A percentile compares a stretch with the other conserved stretches of the same genome.
Evolutionary conservation across 2,797 vertebrate genomes (phyloP).

Genomic region (Pseudochirops cupreus): DNA sequence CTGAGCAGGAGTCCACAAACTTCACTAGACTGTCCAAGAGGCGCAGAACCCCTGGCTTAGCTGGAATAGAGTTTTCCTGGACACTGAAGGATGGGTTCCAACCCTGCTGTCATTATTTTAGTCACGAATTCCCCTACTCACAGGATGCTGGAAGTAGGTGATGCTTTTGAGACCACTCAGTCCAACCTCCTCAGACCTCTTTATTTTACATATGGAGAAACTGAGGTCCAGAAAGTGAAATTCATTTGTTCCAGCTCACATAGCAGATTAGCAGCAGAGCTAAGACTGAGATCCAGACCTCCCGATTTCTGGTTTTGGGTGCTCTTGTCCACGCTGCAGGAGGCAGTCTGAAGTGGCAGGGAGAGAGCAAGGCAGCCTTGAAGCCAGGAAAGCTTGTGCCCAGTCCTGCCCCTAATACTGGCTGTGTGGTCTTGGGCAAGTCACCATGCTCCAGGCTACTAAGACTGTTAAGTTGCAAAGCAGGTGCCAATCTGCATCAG

Average conservation of each 20-base stretch:
- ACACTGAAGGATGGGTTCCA: neutral
- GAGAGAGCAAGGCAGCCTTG: neutral
- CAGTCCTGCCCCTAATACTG: neutral
- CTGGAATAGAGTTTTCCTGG: neutral
- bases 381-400: neutral
- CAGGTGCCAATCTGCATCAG: no score
- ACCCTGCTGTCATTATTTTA: neutral
- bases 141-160: neutral
- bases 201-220: conserved; percentile 9
- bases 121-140: neutral
- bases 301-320: no score
- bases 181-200: neutral
- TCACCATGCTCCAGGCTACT: neutral
- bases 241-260: neutral
- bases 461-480: neutral
- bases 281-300: neutral
- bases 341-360: neutral
- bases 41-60: neutral
- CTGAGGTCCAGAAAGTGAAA: neutral
- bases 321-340: no score
- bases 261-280: neutral
- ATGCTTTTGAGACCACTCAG: neutral
- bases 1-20: neutral
- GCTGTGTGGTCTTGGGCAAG: neutral
- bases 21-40: neutral